Evolutionary conservation across 2,888 invertebrate species (phyloP).

Genomic region (Phragmatobia fuliginosa): DNA sequence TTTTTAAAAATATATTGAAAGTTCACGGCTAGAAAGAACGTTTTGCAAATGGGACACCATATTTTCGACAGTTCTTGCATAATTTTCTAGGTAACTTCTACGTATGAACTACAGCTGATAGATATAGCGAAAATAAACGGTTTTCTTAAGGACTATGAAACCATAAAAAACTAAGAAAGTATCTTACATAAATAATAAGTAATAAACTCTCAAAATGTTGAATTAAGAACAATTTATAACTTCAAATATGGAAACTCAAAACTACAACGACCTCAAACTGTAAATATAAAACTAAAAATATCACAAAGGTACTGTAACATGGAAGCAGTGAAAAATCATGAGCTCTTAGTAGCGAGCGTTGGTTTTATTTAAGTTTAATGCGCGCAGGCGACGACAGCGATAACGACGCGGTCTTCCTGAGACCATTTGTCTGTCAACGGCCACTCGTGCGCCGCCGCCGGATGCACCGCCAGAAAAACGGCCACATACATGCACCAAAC

Average conservation of each 20-base stretch:
- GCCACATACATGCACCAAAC: conserved; percentile 43
- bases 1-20: no score
- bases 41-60: no score
- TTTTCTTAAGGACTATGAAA: no score
- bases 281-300: conserved; percentile 31
- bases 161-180: no score
- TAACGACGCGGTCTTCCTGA: conserved; percentile 83
- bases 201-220: not conserved
- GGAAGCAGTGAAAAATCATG: conserved; percentile 59
- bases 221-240: not conserved
- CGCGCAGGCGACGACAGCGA: conserved; percentile 76
- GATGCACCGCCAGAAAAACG: conserved; percentile 72
- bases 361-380: conserved; percentile 68
- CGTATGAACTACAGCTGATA: no score
- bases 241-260: not conserved
- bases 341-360: conserved; percentile 43
- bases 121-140: no score
- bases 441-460: conserved; percentile 74
- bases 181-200: not conserved
- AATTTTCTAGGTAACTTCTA: no score
- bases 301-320: conserved; percentile 31
- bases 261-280: conserved; percentile 12
- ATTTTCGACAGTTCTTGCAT: no score
- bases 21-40: no score
- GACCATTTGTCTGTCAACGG: conserved; percentile 79